Evolutionary conservation across 2,797 vertebrate genomes (phyloP).

Genomic region (Gouania willdenowi): DNA sequence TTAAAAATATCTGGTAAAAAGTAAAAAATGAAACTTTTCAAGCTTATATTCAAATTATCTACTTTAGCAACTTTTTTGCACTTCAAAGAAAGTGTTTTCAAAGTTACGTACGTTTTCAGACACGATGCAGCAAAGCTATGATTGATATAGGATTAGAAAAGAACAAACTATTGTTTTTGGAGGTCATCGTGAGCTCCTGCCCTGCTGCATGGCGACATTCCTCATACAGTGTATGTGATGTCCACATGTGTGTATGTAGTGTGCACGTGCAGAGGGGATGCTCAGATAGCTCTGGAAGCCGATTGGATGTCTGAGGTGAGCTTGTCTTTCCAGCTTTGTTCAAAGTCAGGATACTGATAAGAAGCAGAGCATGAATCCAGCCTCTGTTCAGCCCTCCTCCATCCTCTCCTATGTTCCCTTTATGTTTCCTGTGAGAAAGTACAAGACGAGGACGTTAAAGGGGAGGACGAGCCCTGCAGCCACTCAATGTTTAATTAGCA

Average conservation of each 20-base stretch:
- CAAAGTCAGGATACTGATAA: slow-evolving; percentile 74
- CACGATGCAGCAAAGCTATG: too few relatives aligned
- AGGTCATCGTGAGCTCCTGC: too few relatives aligned
- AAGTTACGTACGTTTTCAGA: too few relatives aligned
- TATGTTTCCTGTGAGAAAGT: slow-evolving; percentile 92
- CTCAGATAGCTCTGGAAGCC: slow-evolving; percentile 61
- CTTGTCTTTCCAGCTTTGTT: slow-evolving; percentile 73
- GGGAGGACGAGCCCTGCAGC: slow-evolving; percentile 35
- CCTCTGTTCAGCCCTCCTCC: slow-evolving; percentile 81
- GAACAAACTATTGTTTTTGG: too few relatives aligned
- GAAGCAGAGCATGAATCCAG: slow-evolving; percentile 83
- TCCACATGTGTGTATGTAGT: slow-evolving; percentile 10
- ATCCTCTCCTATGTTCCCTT: slow-evolving; percentile 62
- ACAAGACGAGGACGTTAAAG: slow-evolving; percentile 45
- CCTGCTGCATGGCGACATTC: too few relatives aligned
- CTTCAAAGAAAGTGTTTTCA: too few relatives aligned
- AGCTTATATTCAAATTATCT: too few relatives aligned
- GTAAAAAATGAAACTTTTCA: too few relatives aligned
- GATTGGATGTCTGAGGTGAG: slow-evolving; percentile 62
- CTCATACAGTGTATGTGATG: slow-evolving; percentile 10
- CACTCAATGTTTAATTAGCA: slow-evolving; percentile 89
- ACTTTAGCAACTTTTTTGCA: too few relatives aligned
- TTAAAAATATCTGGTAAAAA: too few relatives aligned
- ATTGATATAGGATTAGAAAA: too few relatives aligned
- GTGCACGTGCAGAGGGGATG: slow-evolving; percentile 15